phyloP scores from a whole-genome alignment of 2,797 vertebrate species.

The Oreonectes daqikongensis region DNA sequence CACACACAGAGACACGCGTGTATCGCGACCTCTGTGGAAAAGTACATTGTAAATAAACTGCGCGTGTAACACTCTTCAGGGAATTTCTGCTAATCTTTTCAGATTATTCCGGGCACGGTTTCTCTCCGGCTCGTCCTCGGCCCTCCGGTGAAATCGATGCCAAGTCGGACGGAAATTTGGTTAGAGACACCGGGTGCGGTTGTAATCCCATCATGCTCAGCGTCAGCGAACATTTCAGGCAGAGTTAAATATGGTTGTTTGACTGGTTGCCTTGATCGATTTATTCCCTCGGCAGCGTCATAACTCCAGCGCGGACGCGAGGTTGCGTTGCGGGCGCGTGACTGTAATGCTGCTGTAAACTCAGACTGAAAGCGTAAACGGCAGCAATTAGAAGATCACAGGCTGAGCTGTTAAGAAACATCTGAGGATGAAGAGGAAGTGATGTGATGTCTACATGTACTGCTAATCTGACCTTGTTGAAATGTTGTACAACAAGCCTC shows the following conservation, averaged over 20 bases:
- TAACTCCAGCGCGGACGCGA: constrained; percentile 17
- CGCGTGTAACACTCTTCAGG: not conserved
- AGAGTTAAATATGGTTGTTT: constrained; percentile 50
- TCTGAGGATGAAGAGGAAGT: not conserved
- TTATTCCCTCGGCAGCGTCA: constrained; percentile 17
- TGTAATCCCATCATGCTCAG: constrained; percentile 66
- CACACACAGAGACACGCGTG: not conserved
- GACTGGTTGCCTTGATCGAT: constrained; percentile 30
- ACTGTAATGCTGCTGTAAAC: constrained; percentile 23
- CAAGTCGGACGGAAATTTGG: constrained; percentile 63
- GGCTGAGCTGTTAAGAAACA: constrained; percentile 1
- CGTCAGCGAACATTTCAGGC: constrained; percentile 62
- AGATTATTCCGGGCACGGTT: constrained; percentile 18
- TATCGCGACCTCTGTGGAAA: not conserved
- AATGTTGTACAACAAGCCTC: not conserved
- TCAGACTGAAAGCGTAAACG: not conserved
- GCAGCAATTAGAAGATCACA: constrained; percentile 8
- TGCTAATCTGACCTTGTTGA: not conserved
- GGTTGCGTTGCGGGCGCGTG: not conserved
- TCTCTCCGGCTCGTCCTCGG: constrained; percentile 27
- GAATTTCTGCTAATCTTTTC: constrained; percentile 24
- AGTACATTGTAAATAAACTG: not conserved
- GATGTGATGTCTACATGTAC: not conserved
- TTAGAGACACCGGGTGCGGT: constrained; percentile 63
- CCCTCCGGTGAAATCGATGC: constrained; percentile 64